Base-by-base conservation (phyloP, 2,888 invertebrate genomes). In the Eupithecia inturbata region DNA sequence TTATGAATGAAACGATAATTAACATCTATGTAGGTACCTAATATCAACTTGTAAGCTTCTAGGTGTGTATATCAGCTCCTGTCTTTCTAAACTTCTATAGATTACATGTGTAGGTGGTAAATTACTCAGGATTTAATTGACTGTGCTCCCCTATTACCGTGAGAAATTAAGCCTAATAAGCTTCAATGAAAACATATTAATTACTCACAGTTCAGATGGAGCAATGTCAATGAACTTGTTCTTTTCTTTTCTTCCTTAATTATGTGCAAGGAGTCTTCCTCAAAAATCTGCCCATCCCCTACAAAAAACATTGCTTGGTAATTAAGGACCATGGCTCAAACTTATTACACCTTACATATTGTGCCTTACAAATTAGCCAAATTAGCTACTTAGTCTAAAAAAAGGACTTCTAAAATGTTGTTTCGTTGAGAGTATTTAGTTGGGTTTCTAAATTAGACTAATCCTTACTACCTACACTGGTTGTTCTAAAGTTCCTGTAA, bases 171-270 rank as follows among this genome's bases (percentile, higher is more conserved):
- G 82, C 78, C 79, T 85, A 86, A 87, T 87, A 84, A 81, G 82
- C 82, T 81, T 77, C 82, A 87, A 87, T 87, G 82, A 87, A 85
- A 85, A 83, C 85, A 84, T 83, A 83, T 84, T 82, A 88, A 87
- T 87, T 86, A 86, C 81, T 84, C 86, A 86, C 81, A 85, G 84
- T 79, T 83, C 82, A 63, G 70, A 78, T 71, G 83, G 84, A 81
- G 83, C 84, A 89, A 86, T 89, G 89, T 91, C 91, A 92, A 89
- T 91, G 89, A 92, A 89, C 90, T 87, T 66, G 26, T 33, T 49
- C 67, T 39, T 68, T 69, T 67, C 19, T 72, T 36, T 33, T n/a
- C 19, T 63, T 64, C n/a, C n/a, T 14, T 26, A 57, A 57, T 57
- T 57, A 57, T 57, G 57, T 1, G 7, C 14, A 26, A 26, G 57